Conservation (phyloP, 92 coral and sea anemone genomes). For the Metridium senile region DNA sequence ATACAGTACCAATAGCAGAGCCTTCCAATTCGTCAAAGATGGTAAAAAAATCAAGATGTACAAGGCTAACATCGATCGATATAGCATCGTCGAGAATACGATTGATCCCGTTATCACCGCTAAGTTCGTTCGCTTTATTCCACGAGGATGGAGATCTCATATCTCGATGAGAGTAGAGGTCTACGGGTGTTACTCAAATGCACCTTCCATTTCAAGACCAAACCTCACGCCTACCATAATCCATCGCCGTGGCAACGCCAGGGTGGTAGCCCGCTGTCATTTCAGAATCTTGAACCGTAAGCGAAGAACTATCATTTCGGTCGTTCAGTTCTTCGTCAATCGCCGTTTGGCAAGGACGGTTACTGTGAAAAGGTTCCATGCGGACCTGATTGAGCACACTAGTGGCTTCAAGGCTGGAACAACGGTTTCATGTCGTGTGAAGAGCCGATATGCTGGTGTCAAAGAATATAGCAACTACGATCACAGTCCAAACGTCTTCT, state of each 20-base stretch:
- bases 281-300: slow-evolving; percentile 53
- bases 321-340: slow-evolving; percentile 69
- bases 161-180: slow-evolving; percentile 84
- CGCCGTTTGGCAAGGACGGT: slow-evolving; percentile 51
- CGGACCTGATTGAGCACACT: slow-evolving; percentile 65
- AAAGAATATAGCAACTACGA: slow-evolving; percentile 80
- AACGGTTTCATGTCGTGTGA: slow-evolving; percentile 71
- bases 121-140: slow-evolving; percentile 60
- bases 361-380: slow-evolving; percentile 40
- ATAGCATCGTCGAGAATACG: slow-evolving; percentile 70
- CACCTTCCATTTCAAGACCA: slow-evolving; percentile 67
- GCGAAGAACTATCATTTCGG: slow-evolving; percentile 46
- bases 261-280: slow-evolving; percentile 73
- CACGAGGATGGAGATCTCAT: slow-evolving; percentile 73
- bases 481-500: slow-evolving; percentile 58
- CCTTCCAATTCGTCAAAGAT: slow-evolving; percentile 18
- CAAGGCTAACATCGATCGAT: slow-evolving; percentile 68
- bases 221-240: slow-evolving; percentile 57
- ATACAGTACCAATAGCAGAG: slow-evolving; percentile 33
- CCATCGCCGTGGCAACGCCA: slow-evolving; percentile 52
- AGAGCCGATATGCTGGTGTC: slow-evolving; percentile 63
- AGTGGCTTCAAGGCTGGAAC: slow-evolving; percentile 83
- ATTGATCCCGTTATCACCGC: slow-evolving; percentile 69
- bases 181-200: slow-evolving; percentile 81
- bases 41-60: slow-evolving; percentile 39